Conservation (phyloP, 2,113 vertebrate genomes). For the Oncorhynchus tshawytscha region DNA sequence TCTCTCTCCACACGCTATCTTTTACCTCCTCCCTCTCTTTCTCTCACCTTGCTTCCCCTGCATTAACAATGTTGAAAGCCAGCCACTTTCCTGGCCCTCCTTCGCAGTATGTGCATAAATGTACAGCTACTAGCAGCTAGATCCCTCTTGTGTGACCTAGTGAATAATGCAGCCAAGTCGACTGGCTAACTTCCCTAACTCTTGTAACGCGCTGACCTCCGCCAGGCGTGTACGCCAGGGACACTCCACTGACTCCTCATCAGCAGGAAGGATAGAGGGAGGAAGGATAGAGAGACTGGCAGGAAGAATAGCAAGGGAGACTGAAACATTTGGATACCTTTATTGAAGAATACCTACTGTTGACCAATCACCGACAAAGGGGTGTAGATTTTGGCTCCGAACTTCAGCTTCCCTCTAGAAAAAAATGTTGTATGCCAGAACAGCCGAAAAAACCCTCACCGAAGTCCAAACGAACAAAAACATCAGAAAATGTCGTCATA, state of each 20-base stretch:
- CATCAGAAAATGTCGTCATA: too few species aligned
- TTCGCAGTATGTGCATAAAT: neutral
- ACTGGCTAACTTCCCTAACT: constrained; percentile 28
- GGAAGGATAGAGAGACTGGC: constrained; percentile 3
- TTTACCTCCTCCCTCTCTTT: neutral
- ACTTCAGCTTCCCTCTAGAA: too few species aligned
- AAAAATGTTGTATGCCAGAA: too few species aligned
- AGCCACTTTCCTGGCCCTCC: neutral
- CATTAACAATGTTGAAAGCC: neutral
- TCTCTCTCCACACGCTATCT: neutral
- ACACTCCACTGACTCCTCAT: constrained; percentile 26
- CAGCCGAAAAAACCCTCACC: too few species aligned
- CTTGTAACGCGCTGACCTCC: constrained; percentile 54
- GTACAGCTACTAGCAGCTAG: neutral
- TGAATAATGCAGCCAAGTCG: constrained; percentile 64
- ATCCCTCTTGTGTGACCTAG: constrained; percentile 29
- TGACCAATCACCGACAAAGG: too few species aligned
- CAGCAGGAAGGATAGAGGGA: constrained; percentile 4
- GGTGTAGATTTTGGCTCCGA: too few species aligned
- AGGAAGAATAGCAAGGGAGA: constrained; percentile 3
- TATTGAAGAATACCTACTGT: too few species aligned
- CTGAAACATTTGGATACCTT: constrained; percentile 44
- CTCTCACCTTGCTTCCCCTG: neutral
- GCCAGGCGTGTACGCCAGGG: constrained; percentile 23
- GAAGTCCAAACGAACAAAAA: too few species aligned